A percentile compares a stretch with the other conserved stretches of the same genome.
Evolutionary conservation across 2,888 invertebrate species (phyloP).

Genomic region (Caenorhabditis sinica): DNA sequence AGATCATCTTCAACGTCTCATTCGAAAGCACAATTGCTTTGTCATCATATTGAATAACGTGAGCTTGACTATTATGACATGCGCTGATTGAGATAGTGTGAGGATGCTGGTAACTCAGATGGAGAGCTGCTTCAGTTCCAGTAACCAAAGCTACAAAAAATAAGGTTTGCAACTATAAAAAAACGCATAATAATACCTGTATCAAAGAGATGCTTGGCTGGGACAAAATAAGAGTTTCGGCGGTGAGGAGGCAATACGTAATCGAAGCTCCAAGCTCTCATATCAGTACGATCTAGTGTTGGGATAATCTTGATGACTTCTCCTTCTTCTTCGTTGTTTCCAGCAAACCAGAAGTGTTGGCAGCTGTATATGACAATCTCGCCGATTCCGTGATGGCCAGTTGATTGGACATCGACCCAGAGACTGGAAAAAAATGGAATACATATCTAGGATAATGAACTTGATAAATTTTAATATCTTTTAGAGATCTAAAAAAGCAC

Average conservation of each 20-base stretch:
- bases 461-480: too few relatives aligned
- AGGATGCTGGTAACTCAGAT: not conserved
- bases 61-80: conserved; percentile 8
- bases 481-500: too few relatives aligned
- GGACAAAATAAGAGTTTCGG: conserved; percentile 20
- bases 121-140: not conserved
- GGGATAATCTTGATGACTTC: conserved; percentile 19
- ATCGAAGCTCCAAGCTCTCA: not conserved
- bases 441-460: too few relatives aligned
- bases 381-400: conserved; percentile 20
- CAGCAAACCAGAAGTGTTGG: conserved; percentile 12
- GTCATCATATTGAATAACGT: not conserved
- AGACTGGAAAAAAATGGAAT: conserved; percentile 31
- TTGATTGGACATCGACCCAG: conserved; percentile 14
- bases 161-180: not conserved
- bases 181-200: conserved; percentile 12
- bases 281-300: not conserved
- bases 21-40: not conserved
- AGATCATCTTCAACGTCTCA: not conserved
- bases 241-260: conserved; percentile 18
- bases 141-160: conserved; percentile 8
- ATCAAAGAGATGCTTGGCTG: conserved; percentile 42
- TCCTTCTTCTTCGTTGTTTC: not conserved
- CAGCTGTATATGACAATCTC: conserved; percentile 37
- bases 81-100: conserved; percentile 28